Evolutionary conservation across 2,888 invertebrate species (phyloP).

Genomic region (Magallana nippona): DNA sequence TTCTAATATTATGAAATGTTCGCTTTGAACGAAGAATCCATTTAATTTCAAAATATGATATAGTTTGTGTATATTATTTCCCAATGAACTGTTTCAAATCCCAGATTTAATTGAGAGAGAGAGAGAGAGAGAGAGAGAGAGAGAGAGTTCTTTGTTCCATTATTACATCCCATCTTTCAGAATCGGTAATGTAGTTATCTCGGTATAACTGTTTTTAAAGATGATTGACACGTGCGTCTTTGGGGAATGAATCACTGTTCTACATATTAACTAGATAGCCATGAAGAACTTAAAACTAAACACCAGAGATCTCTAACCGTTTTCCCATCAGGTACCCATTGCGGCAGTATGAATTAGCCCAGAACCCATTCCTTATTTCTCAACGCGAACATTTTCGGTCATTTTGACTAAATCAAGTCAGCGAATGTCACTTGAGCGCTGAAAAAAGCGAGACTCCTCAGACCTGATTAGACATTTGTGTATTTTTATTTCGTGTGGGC

Average conservation of each 20-base stretch:
- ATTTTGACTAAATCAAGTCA: constrained; percentile 1
- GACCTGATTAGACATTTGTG: constrained; percentile 7
- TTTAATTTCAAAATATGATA: no score
- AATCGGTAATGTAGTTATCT: constrained; percentile 5
- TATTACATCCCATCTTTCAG: background rate
- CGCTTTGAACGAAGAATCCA: no score
- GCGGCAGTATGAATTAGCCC: constrained; percentile 10
- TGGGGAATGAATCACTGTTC: background rate
- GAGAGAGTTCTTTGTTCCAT: constrained; percentile 36
- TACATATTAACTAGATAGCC: background rate
- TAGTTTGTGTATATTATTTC: no score
- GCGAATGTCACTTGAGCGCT: background rate
- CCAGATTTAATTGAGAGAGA: no score
- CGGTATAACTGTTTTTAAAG: background rate
- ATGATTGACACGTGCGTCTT: constrained; percentile 4
- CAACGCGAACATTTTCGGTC: background rate
- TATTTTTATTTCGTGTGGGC: background rate
- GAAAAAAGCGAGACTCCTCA: background rate
- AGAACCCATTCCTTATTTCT: background rate
- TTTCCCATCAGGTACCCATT: constrained; percentile 15
- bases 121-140: background rate
- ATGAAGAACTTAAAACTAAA: background rate
- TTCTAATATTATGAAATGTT: no score
- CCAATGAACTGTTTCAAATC: no score
- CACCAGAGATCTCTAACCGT: background rate